Percentiles rank a stretch among this genome's conserved stretches.
Evolutionary conservation across 1,140 invertebrate genomes (phyloP).

Genomic region (Drosophila mojavensis): DNA sequence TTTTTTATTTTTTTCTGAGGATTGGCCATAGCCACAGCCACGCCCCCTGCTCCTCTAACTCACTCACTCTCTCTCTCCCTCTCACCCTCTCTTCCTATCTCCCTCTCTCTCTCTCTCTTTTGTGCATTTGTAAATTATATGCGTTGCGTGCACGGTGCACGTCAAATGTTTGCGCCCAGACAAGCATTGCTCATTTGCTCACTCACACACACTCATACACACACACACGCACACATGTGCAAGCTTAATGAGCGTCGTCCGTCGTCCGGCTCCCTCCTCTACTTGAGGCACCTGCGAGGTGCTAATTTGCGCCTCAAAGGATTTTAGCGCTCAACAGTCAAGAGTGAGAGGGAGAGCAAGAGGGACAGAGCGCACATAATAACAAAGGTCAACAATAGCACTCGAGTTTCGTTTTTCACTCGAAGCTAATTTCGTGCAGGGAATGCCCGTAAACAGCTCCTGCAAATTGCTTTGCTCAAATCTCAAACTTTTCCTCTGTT

Average conservation of each 20-base stretch:
- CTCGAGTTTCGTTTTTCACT: constrained; percentile 16
- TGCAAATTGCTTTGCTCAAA: background rate
- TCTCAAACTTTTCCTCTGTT: background rate
- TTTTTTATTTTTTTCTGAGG: constrained; percentile 13
- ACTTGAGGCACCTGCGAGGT: constrained; percentile 53
- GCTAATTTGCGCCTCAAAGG: constrained; percentile 75
- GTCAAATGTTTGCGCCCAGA: constrained; percentile 44
- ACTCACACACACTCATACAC: constrained; percentile 5
- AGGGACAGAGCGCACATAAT: constrained; percentile 15
- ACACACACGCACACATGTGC: constrained; percentile 36
- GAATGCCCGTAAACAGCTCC: background rate
- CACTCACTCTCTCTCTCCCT: background rate
- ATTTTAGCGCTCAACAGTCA: constrained; percentile 59
- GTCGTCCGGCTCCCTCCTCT: background rate
- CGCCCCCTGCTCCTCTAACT: background rate
- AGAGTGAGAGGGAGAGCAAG: background rate
- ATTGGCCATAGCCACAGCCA: constrained; percentile 24
- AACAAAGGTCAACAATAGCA: constrained; percentile 40
- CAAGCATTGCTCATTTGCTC: constrained; percentile 46
- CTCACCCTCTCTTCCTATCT: background rate
- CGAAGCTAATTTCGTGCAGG: constrained; percentile 9
- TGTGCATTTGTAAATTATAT: constrained; percentile 19
- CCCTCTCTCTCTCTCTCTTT: background rate
- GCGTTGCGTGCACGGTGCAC: constrained; percentile 34
- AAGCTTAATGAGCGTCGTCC: constrained; percentile 60